Evolutionary conservation across 1,140 invertebrate genomes (phyloP), one percentile per base, ranked within the genome.

Genomic region (Periplaneta americana): DNA sequence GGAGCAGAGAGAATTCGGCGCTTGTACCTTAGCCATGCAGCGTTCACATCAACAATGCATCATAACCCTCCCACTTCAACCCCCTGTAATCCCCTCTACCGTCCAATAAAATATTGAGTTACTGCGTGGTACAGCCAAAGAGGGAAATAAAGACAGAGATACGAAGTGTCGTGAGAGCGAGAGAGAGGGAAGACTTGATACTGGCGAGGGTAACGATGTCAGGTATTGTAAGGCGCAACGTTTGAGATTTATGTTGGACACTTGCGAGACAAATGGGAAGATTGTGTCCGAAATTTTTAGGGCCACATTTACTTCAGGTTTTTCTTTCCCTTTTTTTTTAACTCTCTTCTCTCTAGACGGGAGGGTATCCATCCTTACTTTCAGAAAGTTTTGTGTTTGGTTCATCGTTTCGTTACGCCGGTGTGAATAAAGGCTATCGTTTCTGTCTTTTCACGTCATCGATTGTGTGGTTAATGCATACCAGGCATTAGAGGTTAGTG

Each of bases 261-360:
- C 87, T 84, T 84, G 84, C 86, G 89, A 89, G 89, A 89, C 88
- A 89, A 89, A 89, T 88, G 88, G 88, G 84, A 85, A 89, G 89
- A 89, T 89, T 89, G 89, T 88, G 89, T 89, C 88, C 87, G 89
- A 89, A 89, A 89, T 89, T 89, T 89, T 89, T 81, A 89, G 89
- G 87, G 88, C 88, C 88, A 86, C 88, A 89, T 89, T 89, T 89
- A 86, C 80, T 81, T 35, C 74, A 74, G 32, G 35, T 80, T 80
- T 80, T 35, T 28, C 11, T 35, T 75, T 80, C 78, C 35, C 11
- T 79, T 34, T 34, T 28, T 78, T 17, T 36, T n/a, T n/a, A 28
- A 28, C 32, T n/a, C 77, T 35, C 79, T 34, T n/a, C 66, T 17
- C 32, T 18, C 33, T 37, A 11, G 39, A 15, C 10, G 28, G 5